Conservation (phyloP, 2,888 invertebrate species). For the Drosophila mimica region DNA sequence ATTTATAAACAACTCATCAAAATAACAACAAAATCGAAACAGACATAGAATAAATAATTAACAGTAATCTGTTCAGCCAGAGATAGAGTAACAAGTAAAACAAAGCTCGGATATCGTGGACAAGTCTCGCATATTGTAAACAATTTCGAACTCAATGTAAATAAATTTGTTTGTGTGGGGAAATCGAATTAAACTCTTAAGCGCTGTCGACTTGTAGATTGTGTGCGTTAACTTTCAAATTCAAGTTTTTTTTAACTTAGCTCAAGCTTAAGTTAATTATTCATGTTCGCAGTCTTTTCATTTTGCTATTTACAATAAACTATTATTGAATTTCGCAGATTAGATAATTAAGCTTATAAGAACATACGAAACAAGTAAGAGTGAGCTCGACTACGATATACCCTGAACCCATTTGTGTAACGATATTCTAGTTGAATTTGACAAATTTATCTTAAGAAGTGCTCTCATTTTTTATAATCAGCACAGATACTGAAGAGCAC, state of each 20-base stretch:
- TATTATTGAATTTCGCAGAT: not conserved
- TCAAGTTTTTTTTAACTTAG: not conserved
- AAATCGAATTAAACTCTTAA: not conserved
- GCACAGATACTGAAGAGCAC: no score
- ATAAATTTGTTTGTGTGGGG: not conserved
- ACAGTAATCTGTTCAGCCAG: not conserved
- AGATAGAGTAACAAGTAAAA: not conserved
- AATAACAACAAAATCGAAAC: not conserved
- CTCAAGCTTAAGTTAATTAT: not conserved
- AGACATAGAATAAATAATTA: not conserved
- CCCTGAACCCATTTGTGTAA: not conserved
- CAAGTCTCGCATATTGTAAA: slow-evolving; percentile 3
- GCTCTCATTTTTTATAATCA: not conserved
- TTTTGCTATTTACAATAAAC: not conserved
- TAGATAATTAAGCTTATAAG: not conserved
- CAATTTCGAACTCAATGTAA: not conserved
- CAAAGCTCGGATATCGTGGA: slow-evolving; percentile 2
- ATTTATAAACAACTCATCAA: not conserved
- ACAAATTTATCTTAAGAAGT: not conserved
- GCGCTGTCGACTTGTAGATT: not conserved
- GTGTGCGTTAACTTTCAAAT: not conserved
- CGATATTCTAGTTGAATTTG: not conserved
- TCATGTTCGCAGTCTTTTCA: not conserved
- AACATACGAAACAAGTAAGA: not conserved
- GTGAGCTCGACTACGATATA: not conserved